Percentiles rank a stretch among this genome's conserved stretches.
phyloP scores from a whole-genome alignment of 2,888 invertebrate species.

The Seira musarum region DNA sequence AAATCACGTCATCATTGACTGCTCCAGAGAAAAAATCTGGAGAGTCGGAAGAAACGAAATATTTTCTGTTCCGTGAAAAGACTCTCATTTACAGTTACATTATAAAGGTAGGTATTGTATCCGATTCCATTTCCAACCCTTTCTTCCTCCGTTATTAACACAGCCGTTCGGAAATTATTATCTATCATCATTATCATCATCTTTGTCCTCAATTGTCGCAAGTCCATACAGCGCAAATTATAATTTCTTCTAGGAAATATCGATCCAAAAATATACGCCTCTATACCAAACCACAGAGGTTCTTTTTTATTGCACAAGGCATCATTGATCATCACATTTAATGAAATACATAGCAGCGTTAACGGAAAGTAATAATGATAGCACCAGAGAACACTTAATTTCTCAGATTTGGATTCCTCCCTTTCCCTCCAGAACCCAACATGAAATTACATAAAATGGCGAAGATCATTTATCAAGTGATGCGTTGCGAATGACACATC shows the following conservation, averaged over 20 bases:
- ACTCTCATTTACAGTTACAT: background rate
- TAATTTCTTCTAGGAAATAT: no score
- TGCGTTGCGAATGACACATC: conserved; percentile 9
- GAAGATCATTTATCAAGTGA: conserved; percentile 10
- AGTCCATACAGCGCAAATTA: no score
- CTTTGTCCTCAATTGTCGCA: conserved; percentile 1
- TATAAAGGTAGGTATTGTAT: no score
- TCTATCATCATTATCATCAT: background rate
- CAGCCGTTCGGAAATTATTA: background rate
- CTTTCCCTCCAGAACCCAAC: no score
- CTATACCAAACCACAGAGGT: no score
- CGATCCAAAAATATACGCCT: no score
- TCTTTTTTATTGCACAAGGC: no score
- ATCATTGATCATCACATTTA: no score
- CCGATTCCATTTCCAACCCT: background rate
- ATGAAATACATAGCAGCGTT: no score
- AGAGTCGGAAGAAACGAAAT: background rate
- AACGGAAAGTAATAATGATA: no score
- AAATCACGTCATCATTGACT: conserved; percentile 15
- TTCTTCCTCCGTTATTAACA: background rate
- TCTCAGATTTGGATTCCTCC: no score
- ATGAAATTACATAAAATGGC: background rate
- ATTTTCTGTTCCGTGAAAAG: background rate
- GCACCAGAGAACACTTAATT: no score
- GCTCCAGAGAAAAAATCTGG: background rate